These are phyloP conservation scores for Colletes latitarsis DNA, from an alignment of 1,140 invertebrate genomes.

Conservation along the genomic window DNA sequence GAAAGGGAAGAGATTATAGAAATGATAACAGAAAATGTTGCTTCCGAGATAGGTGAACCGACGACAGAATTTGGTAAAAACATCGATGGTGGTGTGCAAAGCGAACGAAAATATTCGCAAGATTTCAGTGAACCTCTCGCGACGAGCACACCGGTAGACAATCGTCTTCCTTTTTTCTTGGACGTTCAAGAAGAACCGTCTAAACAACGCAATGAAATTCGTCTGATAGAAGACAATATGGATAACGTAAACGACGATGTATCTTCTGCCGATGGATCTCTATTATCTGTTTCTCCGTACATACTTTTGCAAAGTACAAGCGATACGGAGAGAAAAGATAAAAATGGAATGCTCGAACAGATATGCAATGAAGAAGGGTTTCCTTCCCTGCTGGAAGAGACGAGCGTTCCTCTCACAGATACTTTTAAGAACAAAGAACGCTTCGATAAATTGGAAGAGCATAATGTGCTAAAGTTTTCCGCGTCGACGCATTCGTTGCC, in stretches of 20 bases:
- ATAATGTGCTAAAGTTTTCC: background rate
- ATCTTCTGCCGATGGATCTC: constrained; percentile 11
- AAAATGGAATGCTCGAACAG: too few species aligned
- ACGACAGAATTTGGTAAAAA: background rate
- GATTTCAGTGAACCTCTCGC: background rate
- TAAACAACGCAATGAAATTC: background rate
- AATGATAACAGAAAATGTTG: background rate
- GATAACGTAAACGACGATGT: constrained; percentile 8
- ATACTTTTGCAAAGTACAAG: constrained; percentile 5
- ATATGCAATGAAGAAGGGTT: background rate
- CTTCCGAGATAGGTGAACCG: background rate
- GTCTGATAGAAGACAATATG: background rate
- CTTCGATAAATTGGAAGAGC: background rate
- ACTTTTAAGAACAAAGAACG: constrained; percentile 7
- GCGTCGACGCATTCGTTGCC: constrained; percentile 1
- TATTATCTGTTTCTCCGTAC: constrained; percentile 5
- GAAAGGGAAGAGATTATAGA: background rate
- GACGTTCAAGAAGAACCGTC: background rate
- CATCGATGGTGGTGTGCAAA: background rate
- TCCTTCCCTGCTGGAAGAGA: background rate
- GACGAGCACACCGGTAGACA: constrained; percentile 7
- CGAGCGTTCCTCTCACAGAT: background rate
- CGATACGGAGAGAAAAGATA: constrained; percentile 5
- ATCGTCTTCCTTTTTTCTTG: background rate
- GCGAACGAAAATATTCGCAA: background rate